phyloP scores from a whole-genome alignment of 92 coral and sea anemone genomes.

The Palythoa caribaeorum region DNA sequence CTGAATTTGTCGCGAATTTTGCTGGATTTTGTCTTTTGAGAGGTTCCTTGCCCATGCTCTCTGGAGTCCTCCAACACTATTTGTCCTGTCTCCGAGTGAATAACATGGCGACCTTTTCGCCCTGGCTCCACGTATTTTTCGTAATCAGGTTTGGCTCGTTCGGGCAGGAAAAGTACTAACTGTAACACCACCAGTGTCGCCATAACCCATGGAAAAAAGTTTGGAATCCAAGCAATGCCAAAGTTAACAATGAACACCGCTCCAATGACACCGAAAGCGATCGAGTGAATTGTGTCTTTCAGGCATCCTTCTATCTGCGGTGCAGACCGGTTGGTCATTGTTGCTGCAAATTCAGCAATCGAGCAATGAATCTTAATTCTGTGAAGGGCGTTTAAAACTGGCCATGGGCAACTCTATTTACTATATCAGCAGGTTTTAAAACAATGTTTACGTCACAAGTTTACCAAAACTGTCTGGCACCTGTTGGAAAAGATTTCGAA shows the following conservation, averaged over 20 bases:
- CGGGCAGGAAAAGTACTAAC: conserved; percentile 32
- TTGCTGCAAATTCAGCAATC: neutral
- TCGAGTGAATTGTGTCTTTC: conserved; percentile 33
- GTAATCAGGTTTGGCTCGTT: conserved; percentile 29
- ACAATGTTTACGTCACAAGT: conserved; percentile 3
- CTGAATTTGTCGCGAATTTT: conserved; percentile 42
- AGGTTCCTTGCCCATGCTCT: neutral
- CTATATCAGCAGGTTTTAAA: neutral
- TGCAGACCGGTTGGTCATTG: conserved; percentile 20
- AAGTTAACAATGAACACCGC: conserved; percentile 34
- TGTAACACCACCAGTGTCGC: conserved; percentile 30
- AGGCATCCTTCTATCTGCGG: conserved; percentile 47
- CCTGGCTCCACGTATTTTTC: conserved; percentile 29
- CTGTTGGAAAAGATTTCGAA: neutral
- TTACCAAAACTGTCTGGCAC: conserved; percentile 4
- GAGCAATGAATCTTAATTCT: neutral
- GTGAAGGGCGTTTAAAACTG: neutral
- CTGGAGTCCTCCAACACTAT: conserved; percentile 15
- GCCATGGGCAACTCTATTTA: neutral
- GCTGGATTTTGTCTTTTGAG: conserved; percentile 19
- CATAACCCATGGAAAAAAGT: conserved; percentile 40
- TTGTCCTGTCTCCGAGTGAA: conserved; percentile 34
- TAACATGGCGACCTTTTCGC: conserved; percentile 33
- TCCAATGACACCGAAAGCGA: conserved; percentile 21
- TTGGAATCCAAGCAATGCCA: conserved; percentile 41